Evolutionary conservation across 1,140 invertebrate genomes (phyloP).

Genomic region (Lasioglossum baleicum): DNA sequence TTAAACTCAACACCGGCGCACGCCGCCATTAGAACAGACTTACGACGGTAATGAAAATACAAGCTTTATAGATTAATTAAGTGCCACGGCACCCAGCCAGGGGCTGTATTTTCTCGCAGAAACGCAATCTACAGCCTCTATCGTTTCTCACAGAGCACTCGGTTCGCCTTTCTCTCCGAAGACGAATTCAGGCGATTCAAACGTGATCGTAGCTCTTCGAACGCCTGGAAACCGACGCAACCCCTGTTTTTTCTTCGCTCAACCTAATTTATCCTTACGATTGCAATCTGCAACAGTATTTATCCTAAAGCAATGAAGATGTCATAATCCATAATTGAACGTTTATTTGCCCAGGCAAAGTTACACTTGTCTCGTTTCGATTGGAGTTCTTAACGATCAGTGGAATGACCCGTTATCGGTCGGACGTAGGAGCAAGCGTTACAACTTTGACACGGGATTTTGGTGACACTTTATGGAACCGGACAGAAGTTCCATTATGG

Average conservation of each 20-base stretch:
- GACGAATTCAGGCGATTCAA: too few relatives aligned
- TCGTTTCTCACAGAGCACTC: not conserved
- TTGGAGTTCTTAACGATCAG: not conserved
- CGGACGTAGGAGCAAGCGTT: not conserved
- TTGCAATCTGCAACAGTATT: too few relatives aligned
- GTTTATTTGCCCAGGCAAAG: not conserved
- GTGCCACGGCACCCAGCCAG: not conserved
- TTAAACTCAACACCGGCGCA: conserved; percentile 6
- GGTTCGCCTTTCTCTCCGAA: too few relatives aligned
- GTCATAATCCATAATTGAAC: too few relatives aligned
- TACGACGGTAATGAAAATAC: conserved; percentile 42
- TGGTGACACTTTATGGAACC: not conserved
- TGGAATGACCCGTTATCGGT: not conserved
- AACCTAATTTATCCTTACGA: too few relatives aligned
- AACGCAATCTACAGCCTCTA: conserved; percentile 1
- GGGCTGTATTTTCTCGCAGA: not conserved
- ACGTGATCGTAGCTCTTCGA: too few relatives aligned
- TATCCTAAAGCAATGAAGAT: too few relatives aligned
- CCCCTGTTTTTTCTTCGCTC: too few relatives aligned
- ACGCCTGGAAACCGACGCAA: too few relatives aligned
- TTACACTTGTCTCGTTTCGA: not conserved
- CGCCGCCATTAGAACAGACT: conserved; percentile 17
- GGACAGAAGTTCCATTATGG: not conserved
- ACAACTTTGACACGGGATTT: not conserved
- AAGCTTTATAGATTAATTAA: conserved; percentile 47